Percentiles rank a stretch among this genome's conserved stretches.
phyloP scores from a whole-genome alignment of 2,797 vertebrate species.

The Bradypodion ventrale region DNA sequence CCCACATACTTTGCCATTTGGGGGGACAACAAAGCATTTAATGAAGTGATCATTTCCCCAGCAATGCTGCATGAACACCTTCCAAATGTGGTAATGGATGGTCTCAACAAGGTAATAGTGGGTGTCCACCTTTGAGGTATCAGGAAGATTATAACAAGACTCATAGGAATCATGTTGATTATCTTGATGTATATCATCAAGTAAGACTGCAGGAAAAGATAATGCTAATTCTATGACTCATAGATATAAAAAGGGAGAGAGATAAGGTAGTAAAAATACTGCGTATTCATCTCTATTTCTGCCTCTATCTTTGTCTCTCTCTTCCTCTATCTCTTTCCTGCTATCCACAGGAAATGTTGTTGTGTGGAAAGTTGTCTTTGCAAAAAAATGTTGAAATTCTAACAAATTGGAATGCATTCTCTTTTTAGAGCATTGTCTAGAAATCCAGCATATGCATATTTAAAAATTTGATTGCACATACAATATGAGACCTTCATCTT shows the following conservation, averaged over 20 bases:
- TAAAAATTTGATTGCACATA: neutral
- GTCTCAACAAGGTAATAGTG: conserved; percentile 90
- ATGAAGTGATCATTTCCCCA: conserved; percentile 98
- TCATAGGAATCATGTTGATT: neutral
- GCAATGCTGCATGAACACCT: conserved; percentile 99
- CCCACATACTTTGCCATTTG: conserved; percentile 98
- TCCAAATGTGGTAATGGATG: conserved; percentile 97
- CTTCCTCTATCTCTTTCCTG: neutral
- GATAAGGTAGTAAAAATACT: neutral
- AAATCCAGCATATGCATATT: neutral
- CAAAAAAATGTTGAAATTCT: neutral
- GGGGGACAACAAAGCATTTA: conserved; percentile 97
- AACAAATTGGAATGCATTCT: neutral
- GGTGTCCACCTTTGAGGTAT: neutral
- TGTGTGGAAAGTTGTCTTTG: neutral
- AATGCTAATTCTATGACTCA: neutral
- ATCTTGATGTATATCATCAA: neutral
- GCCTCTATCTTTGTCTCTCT: too few species aligned
- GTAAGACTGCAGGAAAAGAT: neutral
- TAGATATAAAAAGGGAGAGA: neutral
- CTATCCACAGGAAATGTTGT: neutral
- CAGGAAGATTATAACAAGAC: neutral
- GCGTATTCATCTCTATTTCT: neutral
- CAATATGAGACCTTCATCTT: neutral
- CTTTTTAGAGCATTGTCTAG: neutral